These are phyloP conservation scores for Xestia c-nigrum DNA, from an alignment of 2,888 invertebrate genomes.

Conservation along the genomic window DNA sequence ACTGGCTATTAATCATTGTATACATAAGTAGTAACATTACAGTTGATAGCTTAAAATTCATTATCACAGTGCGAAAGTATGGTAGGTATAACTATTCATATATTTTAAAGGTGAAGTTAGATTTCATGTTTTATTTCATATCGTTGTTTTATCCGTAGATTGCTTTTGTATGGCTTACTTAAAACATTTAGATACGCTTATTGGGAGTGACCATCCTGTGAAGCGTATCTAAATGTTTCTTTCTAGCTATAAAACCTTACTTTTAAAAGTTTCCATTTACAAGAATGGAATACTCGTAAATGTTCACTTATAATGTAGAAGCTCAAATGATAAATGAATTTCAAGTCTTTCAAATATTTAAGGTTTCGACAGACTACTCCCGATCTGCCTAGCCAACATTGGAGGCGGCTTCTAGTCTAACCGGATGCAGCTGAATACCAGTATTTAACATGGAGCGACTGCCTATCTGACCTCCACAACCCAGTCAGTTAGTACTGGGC, in stretches of 20 bases:
- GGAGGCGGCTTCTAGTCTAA: not conserved
- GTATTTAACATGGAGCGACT: no score
- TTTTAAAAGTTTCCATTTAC: constrained; percentile 13
- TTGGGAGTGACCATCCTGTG: no score
- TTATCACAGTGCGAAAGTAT: constrained; percentile 49
- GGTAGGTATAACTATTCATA: constrained; percentile 10
- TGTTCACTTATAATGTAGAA: not conserved
- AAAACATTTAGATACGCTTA: not conserved
- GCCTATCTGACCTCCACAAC: no score
- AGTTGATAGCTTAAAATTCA: constrained; percentile 8
- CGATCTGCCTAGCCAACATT: not conserved
- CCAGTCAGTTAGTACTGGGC: not conserved
- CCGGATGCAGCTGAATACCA: no score
- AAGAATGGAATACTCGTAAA: not conserved
- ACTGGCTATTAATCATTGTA: not conserved
- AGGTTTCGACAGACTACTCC: not conserved
- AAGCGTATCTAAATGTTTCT: no score
- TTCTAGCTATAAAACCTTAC: not conserved
- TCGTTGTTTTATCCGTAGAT: not conserved
- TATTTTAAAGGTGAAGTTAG: not conserved
- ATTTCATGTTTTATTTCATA: not conserved
- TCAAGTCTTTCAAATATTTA: not conserved
- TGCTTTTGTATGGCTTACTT: no score
- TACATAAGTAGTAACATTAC: not conserved
- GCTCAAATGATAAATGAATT: not conserved